These are phyloP conservation scores for Pogonocherus hispidulus DNA, from an alignment of 2,888 invertebrate species.

Conservation along the genomic window DNA sequence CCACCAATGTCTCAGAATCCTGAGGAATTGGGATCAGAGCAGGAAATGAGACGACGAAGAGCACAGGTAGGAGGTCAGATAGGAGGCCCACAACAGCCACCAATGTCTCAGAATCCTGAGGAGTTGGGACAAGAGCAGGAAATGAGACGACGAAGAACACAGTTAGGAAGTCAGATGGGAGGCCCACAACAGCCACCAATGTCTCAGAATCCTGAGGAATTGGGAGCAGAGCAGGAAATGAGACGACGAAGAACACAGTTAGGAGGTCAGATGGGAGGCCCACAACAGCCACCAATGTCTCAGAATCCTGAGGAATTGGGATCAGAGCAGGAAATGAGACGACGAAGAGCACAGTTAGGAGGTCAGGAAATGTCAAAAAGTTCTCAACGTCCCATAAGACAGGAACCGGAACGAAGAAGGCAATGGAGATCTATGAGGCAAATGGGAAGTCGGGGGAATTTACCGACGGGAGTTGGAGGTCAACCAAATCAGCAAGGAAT, in stretches of 20 bases:
- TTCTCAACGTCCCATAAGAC: neutral
- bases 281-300: neutral
- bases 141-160: neutral
- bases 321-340: neutral
- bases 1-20: too few species aligned
- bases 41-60: too few species aligned
- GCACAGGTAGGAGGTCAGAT: too few species aligned
- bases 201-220: neutral
- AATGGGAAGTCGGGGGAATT: neutral
- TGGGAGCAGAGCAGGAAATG: neutral
- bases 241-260: neutral
- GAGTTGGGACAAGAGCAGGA: neutral
- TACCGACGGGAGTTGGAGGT: neutral
- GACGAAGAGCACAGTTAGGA: neutral
- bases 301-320: neutral
- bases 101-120: too few species aligned
- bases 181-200: neutral
- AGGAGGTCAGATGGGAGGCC: neutral
- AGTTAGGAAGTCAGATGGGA: too few species aligned
- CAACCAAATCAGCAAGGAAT: neutral
- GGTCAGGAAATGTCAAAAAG: neutral
- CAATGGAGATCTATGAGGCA: neutral
- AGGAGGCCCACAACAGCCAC: too few species aligned
- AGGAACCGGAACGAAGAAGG: neutral
- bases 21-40: too few species aligned